Conservation (phyloP, 1,140 invertebrate genomes). For the Megalonaias nervosa region DNA sequence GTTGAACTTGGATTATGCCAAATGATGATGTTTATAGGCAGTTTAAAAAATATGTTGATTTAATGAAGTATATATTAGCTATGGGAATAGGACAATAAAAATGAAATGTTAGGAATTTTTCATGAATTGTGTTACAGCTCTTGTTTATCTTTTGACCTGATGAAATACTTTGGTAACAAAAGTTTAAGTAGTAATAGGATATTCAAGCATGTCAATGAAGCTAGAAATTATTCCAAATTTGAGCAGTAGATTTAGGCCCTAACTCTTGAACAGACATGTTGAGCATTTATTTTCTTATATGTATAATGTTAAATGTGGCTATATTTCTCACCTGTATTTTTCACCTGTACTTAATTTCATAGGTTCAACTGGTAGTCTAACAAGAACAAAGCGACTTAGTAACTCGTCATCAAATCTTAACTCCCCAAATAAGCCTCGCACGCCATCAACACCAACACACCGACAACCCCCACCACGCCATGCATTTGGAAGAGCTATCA, state of each 20-base stretch:
- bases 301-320: neutral
- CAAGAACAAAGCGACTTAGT: constrained; percentile 32
- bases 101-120: too few species aligned
- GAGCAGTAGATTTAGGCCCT: neutral
- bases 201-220: neutral
- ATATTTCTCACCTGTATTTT: neutral
- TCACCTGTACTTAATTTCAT: neutral
- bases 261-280: neutral
- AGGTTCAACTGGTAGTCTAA: constrained; percentile 33
- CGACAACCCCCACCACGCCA: constrained; percentile 29
- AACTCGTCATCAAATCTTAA: constrained; percentile 24
- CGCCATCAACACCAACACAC: constrained; percentile 23
- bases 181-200: neutral
- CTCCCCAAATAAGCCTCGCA: constrained; percentile 30
- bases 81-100: too few species aligned
- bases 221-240: neutral
- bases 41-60: too few species aligned
- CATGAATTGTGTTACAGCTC: too few species aligned
- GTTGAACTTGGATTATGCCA: too few species aligned
- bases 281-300: neutral
- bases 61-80: too few species aligned
- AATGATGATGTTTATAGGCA: too few species aligned
- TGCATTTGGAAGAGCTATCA: constrained; percentile 28
- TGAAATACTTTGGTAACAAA: too few species aligned
- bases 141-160: too few species aligned